Base-by-base conservation (phyloP, 2,113 vertebrate genomes). In the Serilophus lunatus region DNA sequence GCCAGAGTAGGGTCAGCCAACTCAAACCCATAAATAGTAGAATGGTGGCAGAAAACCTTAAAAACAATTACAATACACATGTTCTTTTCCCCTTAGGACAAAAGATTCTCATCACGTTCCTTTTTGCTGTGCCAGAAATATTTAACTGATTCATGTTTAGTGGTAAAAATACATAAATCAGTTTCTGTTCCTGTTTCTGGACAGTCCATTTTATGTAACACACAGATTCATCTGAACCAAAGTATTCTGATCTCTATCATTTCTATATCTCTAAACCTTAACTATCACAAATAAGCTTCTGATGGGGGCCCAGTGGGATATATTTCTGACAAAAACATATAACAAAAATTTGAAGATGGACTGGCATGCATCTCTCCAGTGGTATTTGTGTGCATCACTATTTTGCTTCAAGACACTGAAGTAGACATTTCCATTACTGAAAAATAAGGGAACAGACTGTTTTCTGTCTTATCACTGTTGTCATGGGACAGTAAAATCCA, bases 11-110 rank as follows among this genome's bases (percentile, higher is more conserved):
- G 95, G 94, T 93, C 95, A 96, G 94, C 95, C 96, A 95, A 94
- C 69, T 90, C 68, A 56, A 88, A 96, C 31, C 93, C 93, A 94
- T 95, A 96, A 96, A 96, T 88, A 96, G 95, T 7, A 59, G 56
- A 78, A 84, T 96, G 53, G 94, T 93, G 95, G 90, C 88, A 93
- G 76, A 96, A 92, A 90, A 92, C n/a, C 33, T 86, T 94, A 83
- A 95, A 94, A 92, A 93, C 82, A 92, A 94, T 84, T 88, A 97
- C 88, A 93, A 60, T 94, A 84, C 94, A 94, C 82, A 78, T 93
- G 93, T 91, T 96, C 82, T 93, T 94, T 94, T 74, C 88, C 92
- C 90, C 92, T 76, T 19, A 93, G 95, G 95, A 95, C 94, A 93
- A 86, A 92, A 68, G 80, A 95, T 86, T 88, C 80, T 96, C 86